These are phyloP conservation scores for Saccopteryx bilineata DNA, from an alignment of 2,113 vertebrate species.

Conservation along the genomic window DNA sequence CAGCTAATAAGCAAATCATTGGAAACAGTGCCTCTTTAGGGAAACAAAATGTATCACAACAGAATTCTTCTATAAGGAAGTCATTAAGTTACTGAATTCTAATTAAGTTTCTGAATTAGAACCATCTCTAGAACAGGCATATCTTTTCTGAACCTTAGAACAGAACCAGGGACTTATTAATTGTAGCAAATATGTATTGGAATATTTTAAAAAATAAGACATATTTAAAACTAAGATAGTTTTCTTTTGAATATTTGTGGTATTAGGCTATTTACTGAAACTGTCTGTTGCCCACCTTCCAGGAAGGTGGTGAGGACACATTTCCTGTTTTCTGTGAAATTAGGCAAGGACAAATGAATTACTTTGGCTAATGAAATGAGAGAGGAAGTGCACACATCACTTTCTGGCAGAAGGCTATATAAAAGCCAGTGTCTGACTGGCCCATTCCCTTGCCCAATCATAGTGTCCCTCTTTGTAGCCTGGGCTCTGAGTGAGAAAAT, in stretches of 20 bases:
- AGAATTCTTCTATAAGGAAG: constrained; percentile 56
- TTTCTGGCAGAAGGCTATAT: neutral
- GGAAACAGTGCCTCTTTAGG: constrained; percentile 1
- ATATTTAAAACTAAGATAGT: neutral
- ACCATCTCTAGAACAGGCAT: neutral
- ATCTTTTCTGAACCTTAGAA: neutral
- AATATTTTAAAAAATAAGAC: neutral
- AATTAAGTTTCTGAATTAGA: neutral
- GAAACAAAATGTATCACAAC: neutral
- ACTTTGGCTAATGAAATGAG: constrained; percentile 11
- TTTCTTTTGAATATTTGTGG: neutral
- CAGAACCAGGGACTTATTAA: neutral
- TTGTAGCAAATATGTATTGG: neutral
- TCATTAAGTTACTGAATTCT: neutral
- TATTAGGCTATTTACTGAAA: neutral
- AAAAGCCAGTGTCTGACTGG: neutral
- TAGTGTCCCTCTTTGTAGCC: neutral
- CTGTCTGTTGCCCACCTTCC: neutral
- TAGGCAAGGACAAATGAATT: neutral
- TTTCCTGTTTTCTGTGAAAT: neutral
- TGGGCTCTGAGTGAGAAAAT: neutral
- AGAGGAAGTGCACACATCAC: neutral
- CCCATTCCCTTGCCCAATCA: neutral
- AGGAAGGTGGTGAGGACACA: neutral
- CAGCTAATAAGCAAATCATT: constrained; percentile 53